phyloP scores from a whole-genome alignment of 2,113 vertebrate genomes.

The Notarius quadriscutis region DNA sequence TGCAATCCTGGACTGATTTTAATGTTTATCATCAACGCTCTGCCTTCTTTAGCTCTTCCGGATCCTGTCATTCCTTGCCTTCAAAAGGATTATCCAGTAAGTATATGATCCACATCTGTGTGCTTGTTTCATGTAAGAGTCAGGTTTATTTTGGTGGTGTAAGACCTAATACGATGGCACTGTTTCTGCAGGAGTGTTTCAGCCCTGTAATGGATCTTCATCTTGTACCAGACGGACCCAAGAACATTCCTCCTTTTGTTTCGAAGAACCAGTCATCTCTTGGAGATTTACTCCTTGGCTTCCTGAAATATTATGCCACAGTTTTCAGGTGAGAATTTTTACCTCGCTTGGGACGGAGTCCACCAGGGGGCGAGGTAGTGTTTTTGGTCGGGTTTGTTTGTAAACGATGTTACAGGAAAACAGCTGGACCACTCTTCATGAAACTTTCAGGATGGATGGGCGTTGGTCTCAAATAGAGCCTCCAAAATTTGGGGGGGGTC shows the following conservation, averaged over 20 bases:
- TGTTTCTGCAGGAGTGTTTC: constrained; percentile 83
- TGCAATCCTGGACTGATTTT: constrained; percentile 8
- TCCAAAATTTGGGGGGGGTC: no score
- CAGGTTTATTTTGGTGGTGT: background rate
- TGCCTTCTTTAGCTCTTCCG: constrained; percentile 79
- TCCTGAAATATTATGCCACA: constrained; percentile 90
- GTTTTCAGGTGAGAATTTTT: constrained; percentile 86
- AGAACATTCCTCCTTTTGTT: constrained; percentile 79
- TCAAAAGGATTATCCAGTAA: constrained; percentile 91
- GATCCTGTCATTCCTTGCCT: constrained; percentile 92
- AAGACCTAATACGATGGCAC: background rate
- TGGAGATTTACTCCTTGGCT: constrained; percentile 89
- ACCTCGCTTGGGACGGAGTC: no score
- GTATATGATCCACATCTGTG: constrained; percentile 57
- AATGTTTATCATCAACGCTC: constrained; percentile 41
- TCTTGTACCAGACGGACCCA: constrained; percentile 80
- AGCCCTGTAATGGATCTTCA: constrained; percentile 82
- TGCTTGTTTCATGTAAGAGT: background rate
- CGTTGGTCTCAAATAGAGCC: no score
- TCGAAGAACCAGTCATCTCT: constrained; percentile 87
- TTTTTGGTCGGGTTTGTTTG: no score
- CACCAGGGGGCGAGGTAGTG: no score
- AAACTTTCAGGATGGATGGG: no score
- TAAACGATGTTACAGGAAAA: no score
- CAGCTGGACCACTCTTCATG: no score